Percentiles rank a stretch among this genome's conserved stretches.
phyloP scores from a whole-genome alignment of 1,140 invertebrate genomes.

The Dolichoris vasculosae region DNA sequence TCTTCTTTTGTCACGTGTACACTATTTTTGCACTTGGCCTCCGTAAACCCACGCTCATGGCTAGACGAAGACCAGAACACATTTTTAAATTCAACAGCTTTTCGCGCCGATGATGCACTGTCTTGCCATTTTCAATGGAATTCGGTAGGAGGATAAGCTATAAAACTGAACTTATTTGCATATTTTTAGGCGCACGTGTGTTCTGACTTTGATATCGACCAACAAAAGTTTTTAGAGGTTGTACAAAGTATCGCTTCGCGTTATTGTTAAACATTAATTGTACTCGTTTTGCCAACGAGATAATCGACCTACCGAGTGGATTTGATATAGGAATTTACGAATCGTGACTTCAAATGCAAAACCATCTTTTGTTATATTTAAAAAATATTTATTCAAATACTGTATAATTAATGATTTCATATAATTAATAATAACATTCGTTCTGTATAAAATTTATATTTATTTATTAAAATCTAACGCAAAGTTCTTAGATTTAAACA shows the following conservation, averaged over 20 bases:
- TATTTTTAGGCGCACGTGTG: background rate
- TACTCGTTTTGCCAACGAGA: background rate
- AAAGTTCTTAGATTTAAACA: no score
- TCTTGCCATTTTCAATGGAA: background rate
- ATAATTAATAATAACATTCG: no score
- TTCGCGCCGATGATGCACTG: background rate
- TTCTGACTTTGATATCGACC: background rate
- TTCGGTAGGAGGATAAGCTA: background rate
- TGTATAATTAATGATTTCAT: background rate
- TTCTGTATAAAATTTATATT: no score
- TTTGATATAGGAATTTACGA: background rate
- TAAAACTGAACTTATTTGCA: background rate
- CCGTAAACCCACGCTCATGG: background rate
- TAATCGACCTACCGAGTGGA: background rate
- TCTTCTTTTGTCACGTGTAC: background rate
- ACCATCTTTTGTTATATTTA: background rate
- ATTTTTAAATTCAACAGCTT: background rate
- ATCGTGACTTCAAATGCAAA: background rate
- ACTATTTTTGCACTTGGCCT: constrained; percentile 11
- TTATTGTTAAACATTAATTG: background rate
- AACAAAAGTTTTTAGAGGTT: background rate
- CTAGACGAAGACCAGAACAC: background rate
- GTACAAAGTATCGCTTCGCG: background rate
- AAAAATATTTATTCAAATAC: background rate
- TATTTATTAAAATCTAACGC: no score